Evolutionary conservation across 1,140 invertebrate genomes (phyloP), one percentile per base, ranked within the genome.

Genomic region (Lordiphosa stackelbergi): DNA sequence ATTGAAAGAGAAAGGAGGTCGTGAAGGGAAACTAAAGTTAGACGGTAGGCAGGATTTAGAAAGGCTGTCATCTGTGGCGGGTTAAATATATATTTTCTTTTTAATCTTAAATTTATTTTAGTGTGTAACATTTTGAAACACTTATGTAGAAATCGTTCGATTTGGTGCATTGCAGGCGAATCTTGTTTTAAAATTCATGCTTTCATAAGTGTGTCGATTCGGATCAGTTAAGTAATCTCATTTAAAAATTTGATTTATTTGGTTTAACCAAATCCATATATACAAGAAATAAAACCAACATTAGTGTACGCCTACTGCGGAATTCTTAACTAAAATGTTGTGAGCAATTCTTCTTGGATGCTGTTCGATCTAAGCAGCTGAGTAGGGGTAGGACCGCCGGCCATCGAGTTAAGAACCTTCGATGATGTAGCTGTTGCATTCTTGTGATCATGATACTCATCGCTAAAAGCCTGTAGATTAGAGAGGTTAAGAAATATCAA

Each of bases 281-380:
- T 69, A 69, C 66, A 69, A 69, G 64, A 69, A 69, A 69, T 53
- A 60, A 61, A 69, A 69, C 60, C 66, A 69, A 69, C 66, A 69
- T 69, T 61, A n/a, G 49, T 63, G 59, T 66, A 51, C 59, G 46
- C 66, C 54, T 68, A 68, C 64, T 60, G 68, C 47, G 53, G 13
- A 57, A 35, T 51, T 57, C 63, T 63, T 72, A 54, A 71, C 72
- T 86, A 86, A 86, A 85, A 86, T 48, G 84, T 86, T 65, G 93
- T 94, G 66, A 91, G 90, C 61, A 95, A 89, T 89, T 95, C 94
- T 69, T 95, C 94, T 86, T 94, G 92, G 89, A 94, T 93, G 89
- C 93, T 95, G 81, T 93, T 93, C 56, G 94, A 95, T 87, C 93
- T 90, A 41, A 91, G 90, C 7, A 94, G 89, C 73, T 90, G 91